Conservation (phyloP, 2,113 vertebrate genomes). For the Ciconia stormi region DNA sequence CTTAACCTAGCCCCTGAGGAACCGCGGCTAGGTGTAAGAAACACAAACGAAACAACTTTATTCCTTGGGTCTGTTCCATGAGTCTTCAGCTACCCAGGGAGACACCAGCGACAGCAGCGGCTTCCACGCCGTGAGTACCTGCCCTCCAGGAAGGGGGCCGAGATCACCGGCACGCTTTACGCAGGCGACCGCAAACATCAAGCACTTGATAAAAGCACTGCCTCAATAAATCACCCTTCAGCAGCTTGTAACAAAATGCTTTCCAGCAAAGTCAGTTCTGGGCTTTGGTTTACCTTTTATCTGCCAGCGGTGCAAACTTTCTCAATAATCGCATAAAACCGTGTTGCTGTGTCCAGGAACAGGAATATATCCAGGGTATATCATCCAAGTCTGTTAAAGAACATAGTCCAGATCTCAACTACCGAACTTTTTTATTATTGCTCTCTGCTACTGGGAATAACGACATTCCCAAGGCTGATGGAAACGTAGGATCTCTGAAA, state of each 20-base stretch:
- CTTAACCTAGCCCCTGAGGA: background rate
- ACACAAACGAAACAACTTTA: background rate
- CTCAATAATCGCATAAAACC: background rate
- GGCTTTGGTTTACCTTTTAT: conserved; percentile 26
- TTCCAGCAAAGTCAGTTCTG: conserved; percentile 11
- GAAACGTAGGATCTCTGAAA: background rate
- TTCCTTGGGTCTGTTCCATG: background rate
- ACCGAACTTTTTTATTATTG: background rate
- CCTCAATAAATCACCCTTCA: background rate
- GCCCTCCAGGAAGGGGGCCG: background rate
- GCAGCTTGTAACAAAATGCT: background rate
- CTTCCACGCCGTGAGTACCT: background rate
- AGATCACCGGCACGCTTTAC: background rate
- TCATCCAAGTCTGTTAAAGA: conserved; percentile 16
- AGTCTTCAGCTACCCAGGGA: background rate
- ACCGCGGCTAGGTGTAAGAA: background rate
- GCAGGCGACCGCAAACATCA: background rate
- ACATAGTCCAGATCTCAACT: background rate
- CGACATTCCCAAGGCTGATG: background rate
- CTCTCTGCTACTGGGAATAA: conserved; percentile 13
- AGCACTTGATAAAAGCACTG: background rate
- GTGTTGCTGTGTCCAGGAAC: background rate
- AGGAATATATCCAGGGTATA: background rate
- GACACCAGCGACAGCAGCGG: background rate
- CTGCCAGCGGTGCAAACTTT: background rate